phyloP scores from a whole-genome alignment of 2,113 vertebrate species.

The Coptodon rendalli region DNA sequence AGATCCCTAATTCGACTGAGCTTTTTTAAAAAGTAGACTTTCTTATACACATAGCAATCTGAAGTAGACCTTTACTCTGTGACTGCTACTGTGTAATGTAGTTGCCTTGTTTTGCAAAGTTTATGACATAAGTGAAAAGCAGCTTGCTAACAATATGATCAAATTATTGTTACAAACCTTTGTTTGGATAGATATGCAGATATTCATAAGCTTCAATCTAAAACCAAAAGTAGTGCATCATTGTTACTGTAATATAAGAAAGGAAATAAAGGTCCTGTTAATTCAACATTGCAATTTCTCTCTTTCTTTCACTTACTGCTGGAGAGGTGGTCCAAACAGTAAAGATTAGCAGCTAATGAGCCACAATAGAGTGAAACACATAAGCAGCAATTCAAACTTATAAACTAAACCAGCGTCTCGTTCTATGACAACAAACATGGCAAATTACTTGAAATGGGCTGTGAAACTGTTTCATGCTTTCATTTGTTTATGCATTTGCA shows the following conservation, averaged over 20 bases:
- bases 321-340: background rate
- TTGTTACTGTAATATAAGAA: background rate
- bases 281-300: background rate
- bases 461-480: background rate
- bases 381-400: background rate
- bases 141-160: background rate
- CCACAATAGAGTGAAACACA: background rate
- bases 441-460: background rate
- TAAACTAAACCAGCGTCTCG: background rate
- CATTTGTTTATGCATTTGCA: background rate
- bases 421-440: background rate
- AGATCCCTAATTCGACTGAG: background rate
- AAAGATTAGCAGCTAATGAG: background rate
- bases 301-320: background rate
- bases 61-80: background rate
- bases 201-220: background rate
- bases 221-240: background rate
- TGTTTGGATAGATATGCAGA: background rate
- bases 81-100: background rate
- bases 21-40: fast-evolving
- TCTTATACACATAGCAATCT: background rate
- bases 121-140: background rate
- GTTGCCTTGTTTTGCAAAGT: background rate
- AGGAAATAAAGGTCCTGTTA: background rate
- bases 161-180: background rate